Evolutionary conservation across 2,888 invertebrate genomes (phyloP).

Genomic region (Lasioglossum figueresi): DNA sequence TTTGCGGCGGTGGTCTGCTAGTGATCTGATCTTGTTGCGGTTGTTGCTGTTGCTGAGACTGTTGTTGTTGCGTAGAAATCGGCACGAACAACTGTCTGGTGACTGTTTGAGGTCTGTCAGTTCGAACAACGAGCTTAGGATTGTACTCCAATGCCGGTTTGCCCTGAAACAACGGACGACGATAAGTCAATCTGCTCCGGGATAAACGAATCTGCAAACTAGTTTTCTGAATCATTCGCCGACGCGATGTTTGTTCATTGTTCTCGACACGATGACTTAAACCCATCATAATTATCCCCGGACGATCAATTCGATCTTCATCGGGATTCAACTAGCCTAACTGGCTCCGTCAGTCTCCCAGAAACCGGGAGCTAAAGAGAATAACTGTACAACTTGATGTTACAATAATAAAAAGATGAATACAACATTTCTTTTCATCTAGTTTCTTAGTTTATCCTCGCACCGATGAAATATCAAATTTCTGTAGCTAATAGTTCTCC

Average conservation of each 20-base stretch:
- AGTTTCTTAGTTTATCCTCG: no score
- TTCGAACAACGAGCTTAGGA: conserved; percentile 40
- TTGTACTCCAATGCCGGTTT: conserved; percentile 75
- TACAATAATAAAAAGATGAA: no score
- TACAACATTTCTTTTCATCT: no score
- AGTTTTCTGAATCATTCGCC: neutral
- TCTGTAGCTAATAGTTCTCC: no score
- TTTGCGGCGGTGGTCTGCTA: conserved; percentile 85
- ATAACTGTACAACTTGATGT: no score
- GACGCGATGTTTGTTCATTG: no score
- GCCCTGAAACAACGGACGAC: conserved; percentile 65
- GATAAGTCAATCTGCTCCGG: neutral
- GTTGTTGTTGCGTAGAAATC: conserved; percentile 63
- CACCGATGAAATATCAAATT: no score
- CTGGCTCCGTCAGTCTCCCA: no score
- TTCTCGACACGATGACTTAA: no score
- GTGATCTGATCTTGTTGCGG: conserved; percentile 65
- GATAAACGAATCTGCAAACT: neutral
- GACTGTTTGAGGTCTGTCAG: conserved; percentile 69
- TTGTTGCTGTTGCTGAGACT: conserved; percentile 55
- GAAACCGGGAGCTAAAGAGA: no score
- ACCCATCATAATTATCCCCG: no score
- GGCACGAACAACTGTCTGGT: conserved; percentile 73
- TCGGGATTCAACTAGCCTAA: neutral
- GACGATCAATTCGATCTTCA: neutral